Base-by-base conservation (phyloP, 2,113 vertebrate genomes). In the Tragelaphus strepsiceros region DNA sequence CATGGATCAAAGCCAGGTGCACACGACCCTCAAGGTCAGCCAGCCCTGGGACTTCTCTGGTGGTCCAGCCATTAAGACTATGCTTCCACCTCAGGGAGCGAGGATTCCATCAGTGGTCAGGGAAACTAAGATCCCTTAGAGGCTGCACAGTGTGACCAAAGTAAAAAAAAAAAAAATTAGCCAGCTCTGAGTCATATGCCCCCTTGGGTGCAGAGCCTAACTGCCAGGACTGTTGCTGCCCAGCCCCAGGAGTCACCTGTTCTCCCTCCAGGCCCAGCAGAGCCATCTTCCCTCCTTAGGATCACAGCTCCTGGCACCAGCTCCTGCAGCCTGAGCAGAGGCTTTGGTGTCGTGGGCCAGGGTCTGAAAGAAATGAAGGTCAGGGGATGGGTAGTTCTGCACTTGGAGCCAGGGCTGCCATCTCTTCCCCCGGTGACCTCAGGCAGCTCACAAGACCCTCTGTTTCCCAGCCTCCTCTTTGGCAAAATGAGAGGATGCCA, bases 21-120 rank as follows among this genome's bases (percentile, higher is more conserved):
- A 10, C 51, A 62, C 3, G 4, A 9, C 39, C 8, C 16, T 61
- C 28, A 9, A 9, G 4, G 64, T 7, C 0, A 1, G 26, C 77
- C 58, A 53, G 64, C 59, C 51, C 30, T 39, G 39, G 12, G 35
- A 26, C 71, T 14, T 77, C 39, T 24, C 22, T 77, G 71, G 71
- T 77, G 71, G 71, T 77, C 39, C 71, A 43, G 71, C 71, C 6
- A 0, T 77, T 77, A 43, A 77, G 22, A 77, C 22, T 43, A 3
- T 77, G 39, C 71, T 74, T 74, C 35, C 35, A 77, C 21, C 2
- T 3, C 71, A 77, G 71, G 35, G 22, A 43, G 11, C 21, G 3
- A 77, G 71, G 35, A 3, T 43, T 77, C 11, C 71, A 4, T 26
- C 71, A 39, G 21, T 14, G 71, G 35, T 77, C 35, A 26, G 35